Base-by-base conservation (phyloP, 2,888 invertebrate species). In the Boloria euphrosyne region DNA sequence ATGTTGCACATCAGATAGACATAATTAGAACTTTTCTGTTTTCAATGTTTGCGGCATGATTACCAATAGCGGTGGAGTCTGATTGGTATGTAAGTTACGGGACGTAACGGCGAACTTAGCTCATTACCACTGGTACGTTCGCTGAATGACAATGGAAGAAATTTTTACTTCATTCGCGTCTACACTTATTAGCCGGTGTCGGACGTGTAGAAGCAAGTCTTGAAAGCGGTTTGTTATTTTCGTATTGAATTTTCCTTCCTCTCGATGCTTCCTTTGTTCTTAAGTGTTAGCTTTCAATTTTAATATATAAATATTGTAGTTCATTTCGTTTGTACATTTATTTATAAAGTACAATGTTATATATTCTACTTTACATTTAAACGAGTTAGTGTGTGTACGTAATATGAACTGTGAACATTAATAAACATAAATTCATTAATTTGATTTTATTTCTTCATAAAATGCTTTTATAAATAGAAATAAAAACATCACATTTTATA, bases 21-120 rank as follows among this genome's bases (percentile, higher is more conserved):
- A 83, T 81, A 82, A 80, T 82, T 81, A 78, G 72, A 84, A 86
- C 78, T 74, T 87, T 85, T 82, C 73, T 80, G 79, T 83, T 84
- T 82, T 83, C 75, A 79, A 81, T 86, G 84, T 86, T 81, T 85
- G 83, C 78, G 83, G 79, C 77, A 83, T 85, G 86, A 84, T 87
- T 89, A 87, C 84, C 83, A 85, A 89, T 84, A 81, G 80, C 77
- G 70, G 73, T 72, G 72, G 75, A 78, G 75, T 78, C 80, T 85
- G 85, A 90, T 90, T 89, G 89, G 89, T 90, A 90, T 90, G 91
- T 90, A 91, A 89, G 91, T 89, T 86, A 86, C 86, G 86, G 80
- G 85, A 85, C 85, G 85, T 89, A 87, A 89, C 89, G 80, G 86
- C 83, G 85, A 92, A 92, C 90, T 92, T 91, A 90, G 89, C 90